Evolutionary conservation across 2,113 vertebrate genomes (phyloP).

Genomic region (Gasterosteus nipponicus): DNA sequence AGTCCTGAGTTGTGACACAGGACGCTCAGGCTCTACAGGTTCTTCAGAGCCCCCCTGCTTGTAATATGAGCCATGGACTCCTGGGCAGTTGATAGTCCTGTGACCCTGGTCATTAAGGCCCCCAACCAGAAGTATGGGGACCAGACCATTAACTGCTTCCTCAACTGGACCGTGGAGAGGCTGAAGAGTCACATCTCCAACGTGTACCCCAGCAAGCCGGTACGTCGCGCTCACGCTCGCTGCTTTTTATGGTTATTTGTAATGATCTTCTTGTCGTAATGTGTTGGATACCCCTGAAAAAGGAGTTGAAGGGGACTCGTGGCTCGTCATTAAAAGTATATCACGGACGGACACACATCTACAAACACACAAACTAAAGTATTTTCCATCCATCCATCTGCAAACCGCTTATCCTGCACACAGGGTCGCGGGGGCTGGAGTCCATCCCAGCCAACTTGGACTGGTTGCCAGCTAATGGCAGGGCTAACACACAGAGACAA

Average conservation of each 20-base stretch:
- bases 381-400: too few species aligned
- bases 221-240: conserved; percentile 69
- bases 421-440: too few species aligned
- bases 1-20: conserved; percentile 35
- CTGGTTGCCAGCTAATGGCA: too few species aligned
- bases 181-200: conserved; percentile 91
- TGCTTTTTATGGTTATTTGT: background rate
- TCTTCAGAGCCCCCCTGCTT: conserved; percentile 35
- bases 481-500: too few species aligned
- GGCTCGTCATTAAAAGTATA: background rate
- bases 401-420: too few species aligned
- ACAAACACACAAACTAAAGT: background rate
- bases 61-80: conserved; percentile 85
- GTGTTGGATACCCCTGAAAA: background rate
- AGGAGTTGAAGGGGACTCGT: background rate
- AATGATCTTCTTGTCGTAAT: background rate
- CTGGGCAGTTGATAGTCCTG: conserved; percentile 83
- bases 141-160: conserved; percentile 93
- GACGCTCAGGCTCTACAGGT: conserved; percentile 50
- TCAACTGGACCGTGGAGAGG: conserved; percentile 94
- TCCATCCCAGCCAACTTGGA: too few species aligned
- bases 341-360: background rate
- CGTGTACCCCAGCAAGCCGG: conserved; percentile 94
- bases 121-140: conserved; percentile 97
- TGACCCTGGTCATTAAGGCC: conserved; percentile 93